These are phyloP conservation scores for Amazona guildingii DNA, from an alignment of 2,113 vertebrate genomes.

Conservation along the genomic window DNA sequence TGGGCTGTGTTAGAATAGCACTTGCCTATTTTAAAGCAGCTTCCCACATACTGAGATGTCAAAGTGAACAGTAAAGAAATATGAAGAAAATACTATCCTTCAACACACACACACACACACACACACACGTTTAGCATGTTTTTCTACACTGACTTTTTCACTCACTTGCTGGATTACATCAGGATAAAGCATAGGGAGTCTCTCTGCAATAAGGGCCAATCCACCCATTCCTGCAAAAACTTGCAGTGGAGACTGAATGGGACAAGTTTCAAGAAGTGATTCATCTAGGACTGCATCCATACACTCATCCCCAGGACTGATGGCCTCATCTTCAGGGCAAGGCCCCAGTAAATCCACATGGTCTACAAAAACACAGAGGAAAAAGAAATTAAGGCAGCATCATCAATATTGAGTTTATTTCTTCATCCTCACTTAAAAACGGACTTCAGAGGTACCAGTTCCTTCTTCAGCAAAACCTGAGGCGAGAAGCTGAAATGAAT, in stretches of 20 bases:
- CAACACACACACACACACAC: background rate
- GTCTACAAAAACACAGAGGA: slow-evolving; percentile 71
- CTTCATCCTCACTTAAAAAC: background rate
- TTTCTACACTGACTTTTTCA: background rate
- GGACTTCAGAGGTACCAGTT: background rate
- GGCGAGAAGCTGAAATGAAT: background rate
- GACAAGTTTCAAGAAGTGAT: slow-evolving; percentile 91
- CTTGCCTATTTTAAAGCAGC: background rate
- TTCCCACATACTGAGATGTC: background rate
- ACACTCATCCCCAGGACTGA: slow-evolving; percentile 88
- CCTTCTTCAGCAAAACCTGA: background rate
- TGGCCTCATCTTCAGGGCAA: slow-evolving; percentile 91
- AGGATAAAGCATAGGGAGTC: slow-evolving; percentile 97
- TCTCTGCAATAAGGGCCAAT: slow-evolving; percentile 94
- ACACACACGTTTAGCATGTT: background rate
- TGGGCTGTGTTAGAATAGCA: background rate
- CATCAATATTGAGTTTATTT: background rate
- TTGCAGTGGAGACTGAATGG: slow-evolving; percentile 96
- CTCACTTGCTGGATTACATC: slow-evolving; percentile 98
- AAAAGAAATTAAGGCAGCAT: background rate
- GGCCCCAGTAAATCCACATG: slow-evolving; percentile 89
- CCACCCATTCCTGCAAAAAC: slow-evolving; percentile 99
- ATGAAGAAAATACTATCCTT: background rate
- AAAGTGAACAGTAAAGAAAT: background rate
- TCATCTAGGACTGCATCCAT: slow-evolving; percentile 90